These are phyloP conservation scores for Stomatorhinus ivindoensis DNA, from an alignment of 2,113 vertebrate genomes.

Conservation along the genomic window DNA sequence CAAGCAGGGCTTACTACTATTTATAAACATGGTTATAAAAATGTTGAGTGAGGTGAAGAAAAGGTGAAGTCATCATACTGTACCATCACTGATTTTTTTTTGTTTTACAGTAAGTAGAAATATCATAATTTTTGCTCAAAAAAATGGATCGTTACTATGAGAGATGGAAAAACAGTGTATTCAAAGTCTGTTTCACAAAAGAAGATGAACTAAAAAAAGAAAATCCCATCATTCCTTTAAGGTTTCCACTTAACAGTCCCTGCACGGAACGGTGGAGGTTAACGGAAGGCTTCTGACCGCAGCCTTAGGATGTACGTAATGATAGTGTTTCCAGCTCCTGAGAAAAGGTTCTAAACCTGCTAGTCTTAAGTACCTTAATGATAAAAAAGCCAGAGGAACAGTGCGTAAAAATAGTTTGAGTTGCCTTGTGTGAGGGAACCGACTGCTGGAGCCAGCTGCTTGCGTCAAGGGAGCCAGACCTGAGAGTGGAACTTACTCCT, in stretches of 20 bases:
- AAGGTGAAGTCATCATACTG: slow-evolving; percentile 9
- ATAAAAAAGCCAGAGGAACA: background rate
- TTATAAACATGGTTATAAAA: background rate
- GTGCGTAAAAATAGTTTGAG: slow-evolving; percentile 21
- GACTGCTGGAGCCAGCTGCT: slow-evolving; percentile 12
- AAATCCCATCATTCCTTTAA: background rate
- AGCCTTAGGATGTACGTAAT: background rate
- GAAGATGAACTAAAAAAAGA: background rate
- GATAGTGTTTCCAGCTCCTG: slow-evolving; percentile 9
- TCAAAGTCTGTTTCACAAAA: background rate
- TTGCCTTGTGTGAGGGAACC: slow-evolving; percentile 16
- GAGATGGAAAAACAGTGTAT: background rate
- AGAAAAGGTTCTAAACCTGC: background rate
- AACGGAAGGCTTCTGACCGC: background rate
- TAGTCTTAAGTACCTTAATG: background rate
- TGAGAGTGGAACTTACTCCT: slow-evolving; percentile 15
- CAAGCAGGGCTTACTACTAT: background rate
- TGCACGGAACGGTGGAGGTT: background rate
- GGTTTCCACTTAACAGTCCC: background rate
- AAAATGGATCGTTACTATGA: background rate
- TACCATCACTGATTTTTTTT: background rate
- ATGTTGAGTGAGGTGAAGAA: background rate
- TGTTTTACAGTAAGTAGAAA: background rate
- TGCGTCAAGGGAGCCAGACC: background rate
- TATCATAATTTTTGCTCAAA: background rate